Evolutionary conservation across 2,888 invertebrate genomes (phyloP), one percentile per base, ranked within the genome.

Genomic region (Erynnis tages): DNA sequence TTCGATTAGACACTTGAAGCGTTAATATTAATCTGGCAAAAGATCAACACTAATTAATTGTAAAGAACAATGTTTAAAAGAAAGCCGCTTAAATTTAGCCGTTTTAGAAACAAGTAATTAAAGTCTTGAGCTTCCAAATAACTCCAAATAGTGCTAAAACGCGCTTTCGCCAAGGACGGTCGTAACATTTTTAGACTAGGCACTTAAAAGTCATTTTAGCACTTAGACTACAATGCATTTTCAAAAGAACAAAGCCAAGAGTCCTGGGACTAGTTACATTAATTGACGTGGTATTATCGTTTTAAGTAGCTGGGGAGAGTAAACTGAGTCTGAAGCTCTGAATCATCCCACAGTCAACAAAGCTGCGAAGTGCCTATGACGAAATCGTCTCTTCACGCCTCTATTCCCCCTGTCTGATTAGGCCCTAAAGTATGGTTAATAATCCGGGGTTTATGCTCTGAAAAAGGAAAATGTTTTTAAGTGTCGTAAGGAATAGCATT

Each of bases 341-440:
- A 50, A 50, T 50, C 49, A 27, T 50, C 14, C 44, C 41, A 16
- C 10, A 23, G 32, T 50, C 35, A 43, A 43, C 49, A 43, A 41
- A 49, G 49, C 41, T 19, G n/a, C n/a, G 4, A 50, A 44, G 50
- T 50, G 50, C 19, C 43, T 35, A 10, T 32, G 6, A 25, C 40
- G 17, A 43, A 50, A 43, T 50, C 49, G 49, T 40, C 50, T 43
- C 43, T 50, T 50, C 50, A 43, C 50, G 44, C 50, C 50, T 50
- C 27, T 21, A 13, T 25, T 50, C 43, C 50, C 43, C 50, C 48
- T 41, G 43, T 50, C 25, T 50, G 50, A 50, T 50, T 50, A 50
- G 50, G 11, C 43, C 19, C 50, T 43, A 50, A 49, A 50, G 43
- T 43, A 37, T 37, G 50, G 50, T 35, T 43, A 50, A 44, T 50